These are phyloP conservation scores for Philereme transversata DNA, from an alignment of 2,888 invertebrate species.

Conservation along the genomic window DNA sequence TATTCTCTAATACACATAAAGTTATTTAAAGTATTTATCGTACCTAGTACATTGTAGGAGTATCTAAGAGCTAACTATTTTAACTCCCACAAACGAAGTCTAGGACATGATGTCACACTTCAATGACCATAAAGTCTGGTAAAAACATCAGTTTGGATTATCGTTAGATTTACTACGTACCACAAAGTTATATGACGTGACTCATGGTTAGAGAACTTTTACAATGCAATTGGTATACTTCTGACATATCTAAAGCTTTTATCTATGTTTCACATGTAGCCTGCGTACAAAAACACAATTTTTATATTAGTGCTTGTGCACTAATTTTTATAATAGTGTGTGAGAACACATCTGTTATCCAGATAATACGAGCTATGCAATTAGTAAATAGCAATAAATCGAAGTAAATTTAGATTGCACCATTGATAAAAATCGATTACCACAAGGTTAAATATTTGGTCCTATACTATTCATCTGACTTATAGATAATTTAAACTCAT, in stretches of 20 bases:
- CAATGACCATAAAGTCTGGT: constrained; percentile 8
- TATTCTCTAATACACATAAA: no score
- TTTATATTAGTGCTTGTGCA: background rate
- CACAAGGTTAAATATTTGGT: background rate
- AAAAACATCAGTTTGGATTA: constrained; percentile 11
- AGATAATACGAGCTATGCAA: background rate
- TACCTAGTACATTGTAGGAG: no score
- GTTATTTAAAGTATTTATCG: no score
- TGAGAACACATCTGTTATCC: background rate
- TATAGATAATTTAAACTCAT: no score
- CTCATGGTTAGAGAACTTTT: background rate
- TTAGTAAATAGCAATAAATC: no score
- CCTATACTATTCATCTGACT: background rate
- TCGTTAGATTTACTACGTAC: background rate
- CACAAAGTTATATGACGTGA: background rate
- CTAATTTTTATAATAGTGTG: no score
- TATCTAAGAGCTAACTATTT: no score
- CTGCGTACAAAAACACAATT: background rate
- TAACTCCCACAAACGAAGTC: background rate
- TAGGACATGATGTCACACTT: constrained; percentile 22
- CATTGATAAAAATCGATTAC: background rate
- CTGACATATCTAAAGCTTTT: background rate
- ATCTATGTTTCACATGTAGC: background rate
- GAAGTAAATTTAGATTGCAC: background rate
- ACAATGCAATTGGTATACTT: background rate